Evolutionary conservation across 2,797 vertebrate species (phyloP).

Genomic region (Cossypha niveicapilla): DNA sequence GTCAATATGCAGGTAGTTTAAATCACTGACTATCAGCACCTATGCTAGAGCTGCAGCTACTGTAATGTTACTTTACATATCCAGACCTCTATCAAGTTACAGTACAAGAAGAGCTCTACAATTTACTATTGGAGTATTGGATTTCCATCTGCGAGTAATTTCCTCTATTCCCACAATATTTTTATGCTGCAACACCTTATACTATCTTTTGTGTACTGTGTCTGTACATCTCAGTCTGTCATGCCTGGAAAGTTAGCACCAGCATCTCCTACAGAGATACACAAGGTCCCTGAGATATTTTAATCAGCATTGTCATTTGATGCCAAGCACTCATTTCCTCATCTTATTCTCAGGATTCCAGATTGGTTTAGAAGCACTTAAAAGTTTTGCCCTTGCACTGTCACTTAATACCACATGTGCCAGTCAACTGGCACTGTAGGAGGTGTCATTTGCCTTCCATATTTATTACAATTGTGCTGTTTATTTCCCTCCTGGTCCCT

Average conservation of each 20-base stretch:
- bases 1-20: not conserved
- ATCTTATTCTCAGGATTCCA: not conserved
- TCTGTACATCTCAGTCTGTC: not conserved
- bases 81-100: not conserved
- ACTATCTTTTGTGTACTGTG: not conserved
- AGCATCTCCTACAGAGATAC: not conserved
- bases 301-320: not conserved
- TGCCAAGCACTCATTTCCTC: not conserved
- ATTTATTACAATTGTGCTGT: not conserved
- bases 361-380: not conserved
- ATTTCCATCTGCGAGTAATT: not conserved
- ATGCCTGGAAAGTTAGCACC: not conserved
- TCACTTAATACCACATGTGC: not conserved
- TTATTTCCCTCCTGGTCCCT: not conserved
- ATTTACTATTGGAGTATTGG: not conserved
- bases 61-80: not conserved
- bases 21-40: not conserved
- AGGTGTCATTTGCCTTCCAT: not conserved
- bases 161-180: not conserved
- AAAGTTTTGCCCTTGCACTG: not conserved
- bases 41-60: not conserved
- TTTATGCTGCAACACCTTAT: not conserved
- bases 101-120: fast-evolving
- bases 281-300: not conserved
- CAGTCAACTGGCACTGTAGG: not conserved